Evolutionary conservation across 1,140 invertebrate genomes (phyloP).

Genomic region (Trichoplusia ni): DNA sequence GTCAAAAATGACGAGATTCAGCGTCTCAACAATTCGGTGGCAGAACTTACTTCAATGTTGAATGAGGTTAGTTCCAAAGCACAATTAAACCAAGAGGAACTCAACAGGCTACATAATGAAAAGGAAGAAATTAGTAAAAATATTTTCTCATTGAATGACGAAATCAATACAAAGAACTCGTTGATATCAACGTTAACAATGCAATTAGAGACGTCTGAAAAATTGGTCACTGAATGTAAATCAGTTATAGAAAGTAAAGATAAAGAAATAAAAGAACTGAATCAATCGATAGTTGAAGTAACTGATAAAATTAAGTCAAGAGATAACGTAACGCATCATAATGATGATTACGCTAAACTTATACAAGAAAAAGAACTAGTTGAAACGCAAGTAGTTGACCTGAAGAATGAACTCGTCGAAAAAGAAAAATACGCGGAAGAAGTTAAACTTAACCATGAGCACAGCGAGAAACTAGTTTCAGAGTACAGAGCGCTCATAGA

Average conservation of each 20-base stretch:
- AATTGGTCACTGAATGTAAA: constrained; percentile 43
- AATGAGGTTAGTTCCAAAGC: constrained; percentile 37
- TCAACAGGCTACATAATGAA: constrained; percentile 51
- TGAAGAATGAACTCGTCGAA: constrained; percentile 41
- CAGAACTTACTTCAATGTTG: constrained; percentile 48
- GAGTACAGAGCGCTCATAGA: constrained; percentile 69
- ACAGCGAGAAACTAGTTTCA: constrained; percentile 50
- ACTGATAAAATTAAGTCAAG: constrained; percentile 56
- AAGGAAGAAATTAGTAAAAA: constrained; percentile 59
- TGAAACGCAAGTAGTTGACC: constrained; percentile 39
- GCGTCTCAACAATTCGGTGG: constrained; percentile 41
- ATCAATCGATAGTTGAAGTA: constrained; percentile 62
- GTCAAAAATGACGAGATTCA: constrained; percentile 63
- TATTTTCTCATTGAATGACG: constrained; percentile 49
- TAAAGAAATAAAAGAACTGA: constrained; percentile 68
- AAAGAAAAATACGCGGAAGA: constrained; percentile 41
- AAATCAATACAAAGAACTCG: constrained; percentile 52
- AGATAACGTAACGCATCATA: constrained; percentile 51
- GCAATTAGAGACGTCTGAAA: constrained; percentile 50
- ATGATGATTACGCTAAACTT: constrained; percentile 57
- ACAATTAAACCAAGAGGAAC: constrained; percentile 49
- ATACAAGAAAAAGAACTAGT: constrained; percentile 56
- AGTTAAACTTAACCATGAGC: constrained; percentile 38
- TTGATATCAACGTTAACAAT: constrained; percentile 52
- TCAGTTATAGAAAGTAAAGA: constrained; percentile 52